Evolutionary conservation across 1,140 invertebrate species (phyloP), one percentile per base, ranked within the genome.

Genomic region (Scaptomyza hsui): DNA sequence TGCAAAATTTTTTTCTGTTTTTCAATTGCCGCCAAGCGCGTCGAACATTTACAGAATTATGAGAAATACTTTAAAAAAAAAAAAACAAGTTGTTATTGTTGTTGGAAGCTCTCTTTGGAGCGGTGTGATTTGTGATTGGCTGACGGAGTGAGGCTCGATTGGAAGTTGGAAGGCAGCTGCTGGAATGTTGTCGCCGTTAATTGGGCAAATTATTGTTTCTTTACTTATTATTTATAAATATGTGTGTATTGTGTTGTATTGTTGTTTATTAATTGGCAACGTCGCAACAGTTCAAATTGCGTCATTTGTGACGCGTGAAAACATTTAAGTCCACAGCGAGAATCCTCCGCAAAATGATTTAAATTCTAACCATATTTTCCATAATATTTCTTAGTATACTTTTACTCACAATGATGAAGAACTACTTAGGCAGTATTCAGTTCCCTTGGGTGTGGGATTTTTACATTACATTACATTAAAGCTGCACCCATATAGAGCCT

Each of bases 151-250:
- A 26, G 32, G n/a, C 45, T 9, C 12, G 47, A n/a, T 24, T 68
- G 55, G 48, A 51, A 52, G 56, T 47, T 69, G 65, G 47, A 61
- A 62, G 47, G 39, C 49, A 56, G 53, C 35, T 60, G 79, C 41
- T 64, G 74, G 78, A 83, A 82, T 82, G 75, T 51, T 75, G 78
- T 75, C 63, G 79, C 75, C 60, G 71, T 83, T 82, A 83, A 82
- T 82, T 82, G 78, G 79, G 60, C 77, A 83, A 82, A 82, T 82
- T 82, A 82, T 83, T 82, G 7, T 2, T 29, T 29, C 9, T 29
- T 74, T 55, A 83, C 79, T 82, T 76, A 83, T 83, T 82, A 83
- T 83, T 83, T 75, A 82, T 82, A 82, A 82, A 82, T 82, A 83
- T 82, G 78, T 82, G 78, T 82, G 78, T 72, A 82, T 83, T 82